Evolutionary conservation across 1,140 invertebrate species (phyloP).

Genomic region (Saccostrea echinata): DNA sequence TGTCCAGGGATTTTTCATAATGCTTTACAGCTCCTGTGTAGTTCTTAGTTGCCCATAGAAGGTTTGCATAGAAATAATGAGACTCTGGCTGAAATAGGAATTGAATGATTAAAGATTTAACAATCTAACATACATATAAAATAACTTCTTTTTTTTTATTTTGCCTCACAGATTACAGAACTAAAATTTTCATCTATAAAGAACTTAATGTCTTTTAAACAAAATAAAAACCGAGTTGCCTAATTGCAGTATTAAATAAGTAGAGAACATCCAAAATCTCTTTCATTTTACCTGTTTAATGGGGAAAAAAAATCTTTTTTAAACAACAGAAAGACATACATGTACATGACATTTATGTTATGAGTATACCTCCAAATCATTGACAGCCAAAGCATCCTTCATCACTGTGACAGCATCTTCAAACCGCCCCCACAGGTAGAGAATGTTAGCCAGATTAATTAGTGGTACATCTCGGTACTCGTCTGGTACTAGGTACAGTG

Average conservation of each 20-base stretch:
- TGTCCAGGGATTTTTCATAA: conserved; percentile 84
- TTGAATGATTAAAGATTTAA: background rate
- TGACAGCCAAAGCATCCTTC: conserved; percentile 88
- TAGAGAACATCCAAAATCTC: no score
- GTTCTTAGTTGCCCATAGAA: conserved; percentile 86
- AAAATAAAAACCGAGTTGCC: no score
- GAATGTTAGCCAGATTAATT: conserved; percentile 89
- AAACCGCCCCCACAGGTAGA: conserved; percentile 85
- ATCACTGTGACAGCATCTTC: conserved; percentile 90
- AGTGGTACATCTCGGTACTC: conserved; percentile 89
- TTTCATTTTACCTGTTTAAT: no score
- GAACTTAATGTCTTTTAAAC: no score
- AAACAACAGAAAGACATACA: background rate
- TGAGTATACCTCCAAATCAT: conserved; percentile 84
- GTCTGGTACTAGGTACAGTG: conserved; percentile 88
- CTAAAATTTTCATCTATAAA: no score
- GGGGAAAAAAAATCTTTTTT: background rate
- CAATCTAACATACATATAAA: no score
- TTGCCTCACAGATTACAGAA: no score
- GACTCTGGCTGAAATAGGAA: conserved; percentile 83
- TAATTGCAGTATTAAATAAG: no score
- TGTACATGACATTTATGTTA: background rate
- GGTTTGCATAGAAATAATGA: conserved; percentile 86
- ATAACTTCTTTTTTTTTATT: no score
- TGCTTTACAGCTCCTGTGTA: conserved; percentile 86